Percentiles rank a stretch among this genome's conserved stretches.
These are phyloP conservation scores for Noctuana brunneofusca DNA, from an alignment of 2,888 invertebrate species.

Conservation along the genomic window DNA sequence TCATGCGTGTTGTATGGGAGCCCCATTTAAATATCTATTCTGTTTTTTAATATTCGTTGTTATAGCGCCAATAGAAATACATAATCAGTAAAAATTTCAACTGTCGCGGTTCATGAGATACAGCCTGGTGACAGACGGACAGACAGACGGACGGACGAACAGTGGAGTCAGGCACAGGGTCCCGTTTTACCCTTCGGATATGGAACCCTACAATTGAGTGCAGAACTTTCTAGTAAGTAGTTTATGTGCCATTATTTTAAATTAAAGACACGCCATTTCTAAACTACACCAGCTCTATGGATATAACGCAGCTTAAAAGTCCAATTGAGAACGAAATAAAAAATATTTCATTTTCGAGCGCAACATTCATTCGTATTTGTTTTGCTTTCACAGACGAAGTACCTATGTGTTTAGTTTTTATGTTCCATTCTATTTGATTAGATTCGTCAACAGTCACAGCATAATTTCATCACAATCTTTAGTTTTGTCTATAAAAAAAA, in stretches of 20 bases:
- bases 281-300: not conserved
- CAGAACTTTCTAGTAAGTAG: not conserved
- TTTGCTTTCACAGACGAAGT: conserved; percentile 19
- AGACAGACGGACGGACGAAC: too few relatives aligned
- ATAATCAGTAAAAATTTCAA: too few relatives aligned
- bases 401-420: conserved; percentile 21
- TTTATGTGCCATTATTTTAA: too few relatives aligned
- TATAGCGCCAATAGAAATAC: too few relatives aligned
- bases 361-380: conserved; percentile 15
- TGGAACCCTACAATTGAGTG: too few relatives aligned
- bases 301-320: conserved; percentile 10
- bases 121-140: too few relatives aligned
- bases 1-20: too few relatives aligned
- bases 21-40: too few relatives aligned
- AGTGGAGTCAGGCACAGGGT: too few relatives aligned
- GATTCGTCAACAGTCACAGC: conserved; percentile 11
- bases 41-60: too few relatives aligned
- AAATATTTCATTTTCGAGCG: conserved; percentile 1
- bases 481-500: not conserved
- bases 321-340: conserved; percentile 12
- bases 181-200: too few relatives aligned
- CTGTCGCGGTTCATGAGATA: too few relatives aligned
- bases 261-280: not conserved
- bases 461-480: conserved; percentile 18
- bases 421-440: conserved; percentile 25